Evolutionary conservation across 1,140 invertebrate species (phyloP).

Genomic region (Neodiprion fabricii): DNA sequence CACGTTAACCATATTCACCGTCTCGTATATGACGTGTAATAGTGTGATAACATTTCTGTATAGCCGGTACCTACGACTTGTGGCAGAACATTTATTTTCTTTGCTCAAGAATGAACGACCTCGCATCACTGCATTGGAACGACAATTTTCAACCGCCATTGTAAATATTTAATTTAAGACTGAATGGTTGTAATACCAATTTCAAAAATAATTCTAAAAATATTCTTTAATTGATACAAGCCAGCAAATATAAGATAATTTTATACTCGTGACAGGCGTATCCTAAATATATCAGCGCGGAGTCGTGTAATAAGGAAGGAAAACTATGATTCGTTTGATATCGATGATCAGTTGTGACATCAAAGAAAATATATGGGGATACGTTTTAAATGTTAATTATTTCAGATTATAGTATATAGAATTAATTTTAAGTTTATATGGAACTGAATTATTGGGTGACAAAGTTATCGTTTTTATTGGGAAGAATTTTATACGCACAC

Average conservation of each 20-base stretch:
- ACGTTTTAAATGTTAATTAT: background rate
- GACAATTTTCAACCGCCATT: background rate
- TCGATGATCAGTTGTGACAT: background rate
- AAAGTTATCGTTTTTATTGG: background rate
- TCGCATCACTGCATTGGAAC: background rate
- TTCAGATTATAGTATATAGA: background rate
- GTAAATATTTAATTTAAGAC: slow-evolving; percentile 1
- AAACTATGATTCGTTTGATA: no score
- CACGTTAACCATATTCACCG: no score
- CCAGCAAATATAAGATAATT: background rate
- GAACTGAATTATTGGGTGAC: background rate
- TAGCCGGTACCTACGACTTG: no score
- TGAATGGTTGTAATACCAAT: background rate
- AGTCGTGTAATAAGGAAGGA: no score
- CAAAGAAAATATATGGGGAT: background rate
- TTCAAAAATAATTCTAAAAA: background rate
- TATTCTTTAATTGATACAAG: background rate
- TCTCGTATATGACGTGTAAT: no score
- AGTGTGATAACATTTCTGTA: no score
- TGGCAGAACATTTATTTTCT: no score
- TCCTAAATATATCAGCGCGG: no score
- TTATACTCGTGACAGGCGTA: background rate
- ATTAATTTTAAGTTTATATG: background rate
- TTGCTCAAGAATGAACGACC: slow-evolving; percentile 1
- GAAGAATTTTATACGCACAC: background rate